These are phyloP conservation scores for Sphinx pinastri DNA, from an alignment of 2,888 invertebrate genomes.

Conservation along the genomic window DNA sequence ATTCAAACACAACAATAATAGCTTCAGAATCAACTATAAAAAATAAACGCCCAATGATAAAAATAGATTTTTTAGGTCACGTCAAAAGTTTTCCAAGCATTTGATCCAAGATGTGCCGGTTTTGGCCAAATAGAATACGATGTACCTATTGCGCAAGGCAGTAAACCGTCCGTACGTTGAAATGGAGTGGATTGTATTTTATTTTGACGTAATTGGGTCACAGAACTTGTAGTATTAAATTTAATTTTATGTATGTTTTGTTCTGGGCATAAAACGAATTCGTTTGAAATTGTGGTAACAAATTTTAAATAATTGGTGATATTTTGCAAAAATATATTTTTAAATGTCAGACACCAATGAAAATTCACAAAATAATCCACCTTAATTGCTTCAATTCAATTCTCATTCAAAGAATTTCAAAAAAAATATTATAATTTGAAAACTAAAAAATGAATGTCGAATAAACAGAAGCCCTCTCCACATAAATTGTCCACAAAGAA, in stretches of 20 bases:
- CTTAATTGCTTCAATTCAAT: too few relatives aligned
- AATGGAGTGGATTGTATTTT: conserved; percentile 20
- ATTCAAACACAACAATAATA: background rate
- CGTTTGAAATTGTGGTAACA: background rate
- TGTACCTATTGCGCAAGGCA: conserved; percentile 11
- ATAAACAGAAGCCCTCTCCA: conserved; percentile 31
- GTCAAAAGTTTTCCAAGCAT: background rate
- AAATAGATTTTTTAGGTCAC: background rate
- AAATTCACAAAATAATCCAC: too few relatives aligned
- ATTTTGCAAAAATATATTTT: background rate
- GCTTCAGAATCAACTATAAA: background rate
- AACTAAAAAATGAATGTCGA: background rate
- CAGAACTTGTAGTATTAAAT: conserved; percentile 12
- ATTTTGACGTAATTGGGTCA: conserved; percentile 22
- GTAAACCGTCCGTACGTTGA: conserved; percentile 2
- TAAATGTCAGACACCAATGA: background rate
- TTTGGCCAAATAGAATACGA: conserved; percentile 9
- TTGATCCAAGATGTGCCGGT: conserved; percentile 10
- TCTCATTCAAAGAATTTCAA: background rate
- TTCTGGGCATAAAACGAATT: background rate
- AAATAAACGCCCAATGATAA: background rate
- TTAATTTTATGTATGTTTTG: conserved; percentile 16
- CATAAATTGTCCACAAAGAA: conserved; percentile 38
- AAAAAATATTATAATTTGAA: conserved; percentile 9
- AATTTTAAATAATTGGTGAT: background rate